Evolutionary conservation across 2,888 invertebrate genomes (phyloP), one percentile per base, ranked within the genome.

Genomic region (Drosophila mayaguana): DNA sequence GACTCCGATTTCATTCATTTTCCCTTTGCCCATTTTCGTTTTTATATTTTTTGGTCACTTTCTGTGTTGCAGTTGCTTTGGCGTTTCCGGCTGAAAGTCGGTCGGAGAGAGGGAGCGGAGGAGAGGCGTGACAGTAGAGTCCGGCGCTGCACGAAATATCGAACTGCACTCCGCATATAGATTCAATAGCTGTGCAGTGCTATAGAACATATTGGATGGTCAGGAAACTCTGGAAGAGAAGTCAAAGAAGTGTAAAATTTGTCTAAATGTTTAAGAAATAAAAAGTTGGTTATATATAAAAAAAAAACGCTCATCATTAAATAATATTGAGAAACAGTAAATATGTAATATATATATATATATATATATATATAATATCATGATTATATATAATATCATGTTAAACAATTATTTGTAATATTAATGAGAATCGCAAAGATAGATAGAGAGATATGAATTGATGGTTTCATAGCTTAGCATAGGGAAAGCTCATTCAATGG

Each of bases 1-100:
- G 56, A n/a, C 57, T 53, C 55, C 28, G 46, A 34, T 56, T 43
- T 45, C 32, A 61, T 12, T 54, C 63, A 62, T 60, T 74, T 55
- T 53, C 20, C 38, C 28, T 55, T 60, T 42, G 32, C 36, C 14
- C 38, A 16, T 43, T 45, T 55, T 14, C 20, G 12, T n/a, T 18
- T 50, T 61, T 43, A 42, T 22, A 16, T 16, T 1, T 43, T 40
- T 61, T 34, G 18, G n/a, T 36, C 57, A 40, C 34, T 25, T 62
- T 68, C 53, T 60, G 55, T 59, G 68, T 63, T 76, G 72, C 68
- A 59, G 46, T 64, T 66, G 63, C 73, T 77, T 76, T 73, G 66
- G 53, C 61, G 63, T 63, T 59, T 69, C 66, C 66, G 61, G 25
- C 14, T 63, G 62, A 55, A 45, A 32, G 45, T 18, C 28, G 14